Percentiles rank a stretch among this genome's conserved stretches.
Conservation (phyloP, 1,140 invertebrate genomes). For the Delia radicum region DNA sequence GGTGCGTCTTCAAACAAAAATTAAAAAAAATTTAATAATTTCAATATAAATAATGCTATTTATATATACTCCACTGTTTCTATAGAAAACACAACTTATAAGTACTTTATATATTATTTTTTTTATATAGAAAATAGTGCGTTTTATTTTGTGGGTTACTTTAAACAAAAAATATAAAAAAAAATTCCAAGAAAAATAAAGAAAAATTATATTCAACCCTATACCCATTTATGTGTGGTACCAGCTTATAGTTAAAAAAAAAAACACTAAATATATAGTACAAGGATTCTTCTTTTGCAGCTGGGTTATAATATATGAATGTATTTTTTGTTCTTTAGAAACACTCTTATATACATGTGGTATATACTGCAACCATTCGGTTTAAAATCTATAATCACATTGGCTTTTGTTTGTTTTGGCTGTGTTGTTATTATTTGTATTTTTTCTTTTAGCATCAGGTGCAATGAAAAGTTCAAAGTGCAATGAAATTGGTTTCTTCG, state of each 20-base stretch:
- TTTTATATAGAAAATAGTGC: background rate
- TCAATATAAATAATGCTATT: too few species aligned
- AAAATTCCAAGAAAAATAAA: background rate
- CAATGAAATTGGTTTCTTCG: constrained; percentile 12
- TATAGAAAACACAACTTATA: too few species aligned
- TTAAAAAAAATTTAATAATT: too few species aligned
- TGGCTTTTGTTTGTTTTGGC: background rate
- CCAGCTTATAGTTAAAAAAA: background rate
- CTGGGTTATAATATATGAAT: background rate
- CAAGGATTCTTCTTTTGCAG: background rate
- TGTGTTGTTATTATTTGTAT: background rate
- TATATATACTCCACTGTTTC: too few species aligned
- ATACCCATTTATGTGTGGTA: background rate
- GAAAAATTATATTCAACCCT: background rate
- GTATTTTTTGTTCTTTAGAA: background rate
- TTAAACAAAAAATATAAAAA: background rate
- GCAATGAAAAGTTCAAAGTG: constrained; percentile 14
- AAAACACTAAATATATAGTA: background rate
- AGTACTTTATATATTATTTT: too few species aligned
- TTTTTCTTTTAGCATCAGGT: constrained; percentile 3
- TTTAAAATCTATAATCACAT: background rate
- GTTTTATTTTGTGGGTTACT: background rate
- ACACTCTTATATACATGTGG: background rate
- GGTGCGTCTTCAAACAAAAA: too few species aligned
- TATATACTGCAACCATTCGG: background rate